Conservation (phyloP, 2,797 vertebrate species). For the Amniataba percoides region DNA sequence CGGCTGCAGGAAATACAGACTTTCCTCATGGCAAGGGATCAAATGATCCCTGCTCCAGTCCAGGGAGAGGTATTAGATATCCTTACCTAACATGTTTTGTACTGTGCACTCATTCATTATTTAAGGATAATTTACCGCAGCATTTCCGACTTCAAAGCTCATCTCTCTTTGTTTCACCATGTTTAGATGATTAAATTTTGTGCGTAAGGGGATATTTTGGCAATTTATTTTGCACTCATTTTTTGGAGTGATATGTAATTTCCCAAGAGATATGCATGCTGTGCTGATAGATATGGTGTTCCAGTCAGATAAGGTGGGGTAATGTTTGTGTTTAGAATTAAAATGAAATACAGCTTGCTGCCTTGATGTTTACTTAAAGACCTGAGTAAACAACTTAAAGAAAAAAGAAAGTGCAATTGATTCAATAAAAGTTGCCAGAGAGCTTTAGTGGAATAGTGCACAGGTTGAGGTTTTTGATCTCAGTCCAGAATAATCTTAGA, state of each 20-base stretch:
- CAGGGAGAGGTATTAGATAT: conserved; percentile 55
- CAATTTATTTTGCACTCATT: conserved; percentile 56
- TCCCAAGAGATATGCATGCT: conserved; percentile 54
- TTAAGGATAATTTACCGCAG: conserved; percentile 35
- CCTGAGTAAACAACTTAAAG: conserved; percentile 36
- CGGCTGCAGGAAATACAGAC: conserved; percentile 55
- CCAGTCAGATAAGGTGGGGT: conserved; percentile 39
- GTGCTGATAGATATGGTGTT: conserved; percentile 37
- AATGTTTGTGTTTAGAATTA: conserved; percentile 53
- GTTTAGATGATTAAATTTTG: conserved; percentile 46
- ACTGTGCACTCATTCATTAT: conserved; percentile 47
- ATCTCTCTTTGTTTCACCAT: conserved; percentile 26
- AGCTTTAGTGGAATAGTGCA: conserved; percentile 15
- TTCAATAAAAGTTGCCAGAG: conserved; percentile 34
- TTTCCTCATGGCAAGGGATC: conserved; percentile 57
- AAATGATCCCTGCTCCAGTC: conserved; percentile 40
- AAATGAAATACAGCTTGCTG: conserved; percentile 52
- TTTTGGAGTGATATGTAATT: conserved; percentile 53
- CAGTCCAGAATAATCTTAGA: conserved; percentile 26
- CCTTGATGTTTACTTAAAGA: conserved; percentile 51
- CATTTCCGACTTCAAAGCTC: conserved; percentile 59
- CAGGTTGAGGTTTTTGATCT: conserved; percentile 36
- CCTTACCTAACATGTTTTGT: conserved; percentile 49
- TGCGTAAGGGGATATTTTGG: conserved; percentile 51
- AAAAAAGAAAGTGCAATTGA: conserved; percentile 12